Evolutionary conservation across 2,888 invertebrate species (phyloP).

Genomic region (Apoderus coryli): DNA sequence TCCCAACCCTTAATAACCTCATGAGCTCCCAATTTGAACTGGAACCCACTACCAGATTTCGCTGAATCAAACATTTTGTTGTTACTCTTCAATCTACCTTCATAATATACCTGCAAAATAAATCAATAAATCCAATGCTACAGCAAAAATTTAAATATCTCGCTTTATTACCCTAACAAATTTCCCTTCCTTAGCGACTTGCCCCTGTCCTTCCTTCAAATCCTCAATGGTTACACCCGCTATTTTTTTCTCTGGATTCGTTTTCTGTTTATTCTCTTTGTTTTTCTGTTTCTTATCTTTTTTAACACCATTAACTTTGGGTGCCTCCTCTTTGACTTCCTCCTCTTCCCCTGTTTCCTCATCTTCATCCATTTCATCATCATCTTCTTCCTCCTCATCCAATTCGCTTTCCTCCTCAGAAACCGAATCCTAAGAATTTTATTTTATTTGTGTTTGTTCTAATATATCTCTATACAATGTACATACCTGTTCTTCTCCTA

Average conservation of each 20-base stretch:
- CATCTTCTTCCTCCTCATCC: constrained; percentile 16
- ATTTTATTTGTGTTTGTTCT: too few relatives aligned
- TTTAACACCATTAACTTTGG: too few relatives aligned
- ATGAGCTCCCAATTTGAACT: constrained; percentile 67
- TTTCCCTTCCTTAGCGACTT: constrained; percentile 62
- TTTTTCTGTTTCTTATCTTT: constrained; percentile 29
- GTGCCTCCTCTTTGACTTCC: constrained; percentile 19
- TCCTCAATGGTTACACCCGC: constrained; percentile 79
- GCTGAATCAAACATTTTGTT: constrained; percentile 78
- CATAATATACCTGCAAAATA: constrained; percentile 59
- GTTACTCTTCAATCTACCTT: constrained; percentile 65
- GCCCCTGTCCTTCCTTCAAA: constrained; percentile 61
- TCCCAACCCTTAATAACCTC: constrained; percentile 92
- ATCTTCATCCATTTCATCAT: constrained; percentile 22
- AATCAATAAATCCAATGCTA: too few relatives aligned
- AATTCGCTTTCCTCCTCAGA: too few relatives aligned
- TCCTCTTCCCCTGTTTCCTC: constrained; percentile 22
- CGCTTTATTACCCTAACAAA: constrained; percentile 38
- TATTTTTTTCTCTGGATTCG: constrained; percentile 24
- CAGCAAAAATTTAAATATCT: too few relatives aligned
- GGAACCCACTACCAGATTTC: constrained; percentile 64
- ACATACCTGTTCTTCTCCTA: too few relatives aligned
- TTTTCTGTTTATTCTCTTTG: constrained; percentile 17
- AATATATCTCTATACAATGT: too few relatives aligned
- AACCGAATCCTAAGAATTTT: too few relatives aligned